Evolutionary conservation across 2,888 invertebrate genomes (phyloP), one percentile per base, ranked within the genome.

Genomic region (Thymelicus lineola): DNA sequence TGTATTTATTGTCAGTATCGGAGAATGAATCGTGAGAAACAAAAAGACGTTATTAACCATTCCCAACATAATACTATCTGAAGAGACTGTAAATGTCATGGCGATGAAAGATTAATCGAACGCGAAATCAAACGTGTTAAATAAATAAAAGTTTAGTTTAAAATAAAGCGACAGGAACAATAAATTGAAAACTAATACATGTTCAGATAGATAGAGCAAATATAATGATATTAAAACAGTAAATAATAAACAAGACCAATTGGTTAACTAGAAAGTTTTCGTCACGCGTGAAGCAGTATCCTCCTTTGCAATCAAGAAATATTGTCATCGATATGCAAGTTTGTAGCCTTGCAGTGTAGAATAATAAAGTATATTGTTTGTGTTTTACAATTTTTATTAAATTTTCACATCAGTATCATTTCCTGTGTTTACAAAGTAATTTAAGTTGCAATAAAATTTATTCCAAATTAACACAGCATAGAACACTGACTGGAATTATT

Each of bases 11-110:
- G 62, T 68, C 45, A 36, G 46, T 62, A 68, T 68, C 68, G 68
- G 48, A 57, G 68, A 38, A 68, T 68, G 38, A 68, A 68, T 68
- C 68, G 68, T 67, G 66, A 67, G 66, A 67, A 66, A 60, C 66
- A 60, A 67, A 66, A 59, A 67, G 20, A 53, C 48, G 45, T 55
- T 58, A 67, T 59, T 53, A 67, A 66, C 58, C 46, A 66, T 46
- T 46, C 58, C 48, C 58, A 66, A 66, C 57, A 45, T 63, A 58
- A 46, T 42, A 15, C 42, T 48, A 66, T 66, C 58, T 20, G 66
- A 66, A 35, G 46, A 58, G 14, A 50, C 35, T 38, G 60, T 48
- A 60, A 66, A 66, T 42, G 59, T 50, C 38, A 66, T 36, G 48
- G 48, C 36, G 66, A 60, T 60, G 48, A 66, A 50, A 36, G 36